phyloP scores from a whole-genome alignment of 2,797 vertebrate genomes.

The Lateolabrax maculatus region DNA sequence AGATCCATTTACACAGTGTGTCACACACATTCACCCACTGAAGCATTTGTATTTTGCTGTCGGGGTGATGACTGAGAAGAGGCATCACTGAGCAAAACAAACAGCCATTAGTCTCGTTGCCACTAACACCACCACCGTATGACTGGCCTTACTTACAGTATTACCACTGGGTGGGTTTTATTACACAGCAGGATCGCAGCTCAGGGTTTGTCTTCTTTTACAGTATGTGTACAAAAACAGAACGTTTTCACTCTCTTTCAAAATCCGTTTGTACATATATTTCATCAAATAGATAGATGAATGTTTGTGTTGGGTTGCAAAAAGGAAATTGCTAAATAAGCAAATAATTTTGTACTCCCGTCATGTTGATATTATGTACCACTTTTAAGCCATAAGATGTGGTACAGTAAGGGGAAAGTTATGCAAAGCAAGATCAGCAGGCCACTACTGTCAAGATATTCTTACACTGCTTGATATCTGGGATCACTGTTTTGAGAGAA shows the following conservation, averaged over 20 bases:
- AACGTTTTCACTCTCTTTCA: background rate
- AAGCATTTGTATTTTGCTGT: background rate
- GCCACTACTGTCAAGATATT: background rate
- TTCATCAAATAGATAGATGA: background rate
- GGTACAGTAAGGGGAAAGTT: no score
- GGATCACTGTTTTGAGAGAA: background rate
- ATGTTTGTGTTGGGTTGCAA: no score
- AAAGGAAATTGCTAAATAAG: no score
- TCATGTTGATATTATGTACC: background rate
- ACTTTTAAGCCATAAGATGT: background rate
- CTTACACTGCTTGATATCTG: background rate
- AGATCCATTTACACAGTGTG: slow-evolving; percentile 7
- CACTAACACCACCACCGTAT: background rate
- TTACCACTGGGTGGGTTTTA: background rate
- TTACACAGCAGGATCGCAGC: no score
- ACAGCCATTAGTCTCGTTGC: slow-evolving; percentile 14
- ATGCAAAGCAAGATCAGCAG: background rate
- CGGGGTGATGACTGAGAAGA: background rate
- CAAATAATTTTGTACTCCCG: background rate
- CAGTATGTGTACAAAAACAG: background rate
- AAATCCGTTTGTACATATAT: background rate
- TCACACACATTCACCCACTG: slow-evolving; percentile 15
- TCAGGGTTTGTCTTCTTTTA: background rate
- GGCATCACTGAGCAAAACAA: background rate
- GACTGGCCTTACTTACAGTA: background rate